Base-by-base conservation (phyloP, 2,113 vertebrate species). In the Pyrgilauda ruficollis region DNA sequence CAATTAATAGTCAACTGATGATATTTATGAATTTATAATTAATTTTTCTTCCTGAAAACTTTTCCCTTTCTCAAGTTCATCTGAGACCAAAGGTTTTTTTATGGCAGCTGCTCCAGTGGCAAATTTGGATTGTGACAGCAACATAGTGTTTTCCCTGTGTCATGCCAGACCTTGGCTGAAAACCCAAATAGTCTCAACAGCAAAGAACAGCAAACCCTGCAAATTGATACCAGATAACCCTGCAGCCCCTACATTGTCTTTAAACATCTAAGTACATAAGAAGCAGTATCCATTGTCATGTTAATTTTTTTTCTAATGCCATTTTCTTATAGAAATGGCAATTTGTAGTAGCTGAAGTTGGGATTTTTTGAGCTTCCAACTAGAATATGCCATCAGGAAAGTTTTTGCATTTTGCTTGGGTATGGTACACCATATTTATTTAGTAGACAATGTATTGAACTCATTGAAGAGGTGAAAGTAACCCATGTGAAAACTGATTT, bases 141-240 rank as follows among this genome's bases (percentile, higher is more conserved):
- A 10, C 24, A 33, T 17, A 4, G 14, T 56, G 20, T 61, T 84
- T 75, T 79, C 39, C n/a, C 5, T 4, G 7, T 1, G 4, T 76
- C 0, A 0, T 9, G 49, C 7, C 18, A 75, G 44, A 61, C 3
- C 39, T 43, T 4, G 1, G 18, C 56, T 63, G 39, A 56, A 87
- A 85, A 72, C 27, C 23, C 33, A 49, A 49, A 27, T 1, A 23
- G 12, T 15, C 20, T 67, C 35, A 63, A 78, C 5, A 56, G 28
- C 10, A 24, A 90, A 47, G 15, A 47, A 19, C 4, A 24, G 18
- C 13, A 77, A 44, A 35, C 7, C 26, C 47, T 70, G 50, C 33
- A 35, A 53, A 39, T 2, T 47, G 28, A 24, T 15, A 66, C 14
- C 18, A 26, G 6, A 61, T 18, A 56, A 47, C 7, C 7, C 23